Conservation (phyloP, 1,140 invertebrate species). For the Geopemphigus sp. region DNA sequence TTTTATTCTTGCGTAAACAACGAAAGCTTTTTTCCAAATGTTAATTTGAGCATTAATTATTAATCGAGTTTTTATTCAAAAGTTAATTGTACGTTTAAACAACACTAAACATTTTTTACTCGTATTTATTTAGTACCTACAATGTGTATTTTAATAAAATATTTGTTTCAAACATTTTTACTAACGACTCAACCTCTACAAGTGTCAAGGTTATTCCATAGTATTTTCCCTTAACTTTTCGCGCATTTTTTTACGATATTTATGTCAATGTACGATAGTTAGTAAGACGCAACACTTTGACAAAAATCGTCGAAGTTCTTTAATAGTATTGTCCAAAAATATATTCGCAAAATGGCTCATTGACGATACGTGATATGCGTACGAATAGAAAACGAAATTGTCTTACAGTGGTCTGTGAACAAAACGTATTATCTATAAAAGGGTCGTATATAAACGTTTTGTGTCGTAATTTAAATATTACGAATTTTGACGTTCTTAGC, state of each 20-base stretch:
- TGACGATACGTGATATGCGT: too few species aligned
- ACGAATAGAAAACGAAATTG: not conserved
- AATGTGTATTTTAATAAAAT: slow-evolving; percentile 11
- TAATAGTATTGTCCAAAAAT: too few species aligned
- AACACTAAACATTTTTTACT: not conserved
- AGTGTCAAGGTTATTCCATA: not conserved
- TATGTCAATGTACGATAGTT: not conserved
- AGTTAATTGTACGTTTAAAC: not conserved
- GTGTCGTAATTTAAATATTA: too few species aligned
- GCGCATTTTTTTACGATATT: not conserved
- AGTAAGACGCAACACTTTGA: not conserved
- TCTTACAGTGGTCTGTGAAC: not conserved
- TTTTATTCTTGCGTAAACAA: slow-evolving; percentile 1
- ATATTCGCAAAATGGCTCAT: too few species aligned
- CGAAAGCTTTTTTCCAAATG: not conserved
- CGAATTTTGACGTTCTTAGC: not conserved
- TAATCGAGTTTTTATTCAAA: slow-evolving; percentile 9
- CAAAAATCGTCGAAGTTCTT: not conserved
- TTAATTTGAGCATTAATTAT: not conserved
- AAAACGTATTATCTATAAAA: too few species aligned
- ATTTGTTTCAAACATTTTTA: slow-evolving; percentile 21
- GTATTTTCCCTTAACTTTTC: not conserved
- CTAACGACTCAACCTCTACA: not conserved
- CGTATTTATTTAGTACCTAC: slow-evolving; percentile 6
- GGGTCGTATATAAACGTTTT: too few species aligned